Evolutionary conservation across 2,888 invertebrate species (phyloP), one percentile per base, ranked within the genome.

Genomic region (Ochlodes sylvanus): DNA sequence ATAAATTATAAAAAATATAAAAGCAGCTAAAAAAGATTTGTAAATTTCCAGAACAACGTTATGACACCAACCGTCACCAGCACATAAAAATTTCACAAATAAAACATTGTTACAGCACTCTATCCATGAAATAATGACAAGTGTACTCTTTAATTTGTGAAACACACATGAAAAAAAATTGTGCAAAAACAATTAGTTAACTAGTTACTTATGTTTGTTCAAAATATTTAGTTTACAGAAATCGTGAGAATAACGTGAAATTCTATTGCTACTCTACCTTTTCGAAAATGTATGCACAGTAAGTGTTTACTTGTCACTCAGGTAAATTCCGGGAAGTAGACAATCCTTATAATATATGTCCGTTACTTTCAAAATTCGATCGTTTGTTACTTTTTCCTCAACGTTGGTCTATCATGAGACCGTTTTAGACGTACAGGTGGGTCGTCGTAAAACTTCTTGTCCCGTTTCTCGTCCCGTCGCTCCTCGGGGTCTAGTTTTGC

Each of bases 381-480:
- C 41, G 19, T 38, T 10, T n/a, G 21, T 68, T 21, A 68, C 32
- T 68, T 68, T n/a, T 62, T 68, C 27, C 55, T 47, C 19, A 50
- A 66, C 2, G 69, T 56, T n/a, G 76, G 70, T 15, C 87, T 84
- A 32, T 88, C 88, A 63, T 84, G 79, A 0, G 81, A 75, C 7
- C 86, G 83, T 7, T 88, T 87, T 57, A 92, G 76, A 21, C 91
- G 83, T 57, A 88, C 90, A 0, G 92, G 92, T 0, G 83, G 83
- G 61, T 92, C 92, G 64, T 91, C 89, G 50, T 76, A 77, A 0
- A 79, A 65, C 56, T 77, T 87, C 69, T 77, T 84, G n/a, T 87
- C 87, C 1, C 84, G 81, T 12, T 77, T 87, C 69, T 77, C 84
- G n/a, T 87, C 87, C 1, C 84, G 81, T 12, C 83, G 83, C 42